Percentiles rank a stretch among this genome's conserved stretches.
Evolutionary conservation across 2,888 invertebrate genomes (phyloP).

Genomic region (Halictus quadricinctus): DNA sequence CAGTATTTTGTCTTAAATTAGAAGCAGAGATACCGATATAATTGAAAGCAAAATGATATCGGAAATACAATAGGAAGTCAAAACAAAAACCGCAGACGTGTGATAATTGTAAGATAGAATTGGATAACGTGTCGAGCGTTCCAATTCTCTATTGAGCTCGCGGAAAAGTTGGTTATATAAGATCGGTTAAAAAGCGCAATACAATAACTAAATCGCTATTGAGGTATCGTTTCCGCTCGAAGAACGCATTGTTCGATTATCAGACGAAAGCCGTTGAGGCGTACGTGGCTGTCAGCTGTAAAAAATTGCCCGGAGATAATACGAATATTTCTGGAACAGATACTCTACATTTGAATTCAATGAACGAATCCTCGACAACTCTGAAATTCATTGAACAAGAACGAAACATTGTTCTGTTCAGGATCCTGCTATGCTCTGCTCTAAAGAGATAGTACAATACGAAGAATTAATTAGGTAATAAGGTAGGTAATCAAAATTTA

Average conservation of each 20-base stretch:
- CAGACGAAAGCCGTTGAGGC: not conserved
- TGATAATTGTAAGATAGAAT: not conserved
- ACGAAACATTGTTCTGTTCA: not conserved
- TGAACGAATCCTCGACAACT: not conserved
- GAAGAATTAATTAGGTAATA: too few relatives aligned
- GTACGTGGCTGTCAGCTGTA: not conserved
- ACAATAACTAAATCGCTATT: not conserved
- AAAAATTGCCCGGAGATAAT: not conserved
- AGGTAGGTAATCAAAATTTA: too few relatives aligned
- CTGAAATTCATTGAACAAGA: not conserved
- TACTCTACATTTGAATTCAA: not conserved
- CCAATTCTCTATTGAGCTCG: not conserved
- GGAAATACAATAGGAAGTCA: not conserved
- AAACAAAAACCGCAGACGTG: not conserved
- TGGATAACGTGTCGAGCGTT: constrained; percentile 33
- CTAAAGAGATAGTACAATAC: not conserved
- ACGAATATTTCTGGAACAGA: not conserved
- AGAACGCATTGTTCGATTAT: not conserved
- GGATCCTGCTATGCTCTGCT: not conserved
- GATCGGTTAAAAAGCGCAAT: not conserved
- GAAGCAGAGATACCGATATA: not conserved
- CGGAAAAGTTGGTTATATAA: not conserved
- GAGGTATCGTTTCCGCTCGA: not conserved
- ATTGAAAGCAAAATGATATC: not conserved
- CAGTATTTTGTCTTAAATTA: not conserved